Percentiles rank a stretch among this genome's conserved stretches.
Evolutionary conservation across 2,888 invertebrate species (phyloP).

Genomic region (Cryptus viduatorius): DNA sequence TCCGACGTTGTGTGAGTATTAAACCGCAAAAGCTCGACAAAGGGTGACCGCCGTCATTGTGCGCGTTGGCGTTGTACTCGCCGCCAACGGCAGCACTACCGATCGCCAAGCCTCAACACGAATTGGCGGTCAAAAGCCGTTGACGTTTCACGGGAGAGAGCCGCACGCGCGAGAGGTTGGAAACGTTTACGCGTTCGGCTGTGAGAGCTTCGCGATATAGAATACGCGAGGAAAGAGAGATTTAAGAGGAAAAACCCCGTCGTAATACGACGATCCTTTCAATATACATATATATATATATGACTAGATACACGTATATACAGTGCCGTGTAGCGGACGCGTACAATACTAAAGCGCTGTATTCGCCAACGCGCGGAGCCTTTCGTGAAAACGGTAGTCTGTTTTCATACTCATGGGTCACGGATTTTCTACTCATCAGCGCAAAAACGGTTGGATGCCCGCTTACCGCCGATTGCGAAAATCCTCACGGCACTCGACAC

Average conservation of each 20-base stretch:
- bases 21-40: slow-evolving; percentile 59
- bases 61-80: slow-evolving; percentile 14
- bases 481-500: no score
- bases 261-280: slow-evolving; percentile 21
- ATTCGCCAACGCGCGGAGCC: neutral
- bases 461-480: neutral
- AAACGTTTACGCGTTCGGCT: neutral
- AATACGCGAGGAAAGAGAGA: neutral
- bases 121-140: slow-evolving; percentile 61
- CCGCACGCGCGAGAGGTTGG: neutral
- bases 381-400: neutral
- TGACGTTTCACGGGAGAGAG: slow-evolving; percentile 42
- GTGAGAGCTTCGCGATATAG: slow-evolving; percentile 15
- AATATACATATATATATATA: slow-evolving; percentile 6
- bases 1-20: slow-evolving; percentile 45
- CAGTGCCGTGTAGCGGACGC: neutral
- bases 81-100: slow-evolving; percentile 17
- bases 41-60: slow-evolving; percentile 56
- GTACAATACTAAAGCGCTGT: neutral
- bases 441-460: neutral
- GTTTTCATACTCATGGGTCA: neutral
- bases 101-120: slow-evolving; percentile 42
- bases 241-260: neutral
- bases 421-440: neutral
- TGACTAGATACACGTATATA: neutral